phyloP scores from a whole-genome alignment of 2,797 vertebrate species.

The Babyrousa celebensis region DNA sequence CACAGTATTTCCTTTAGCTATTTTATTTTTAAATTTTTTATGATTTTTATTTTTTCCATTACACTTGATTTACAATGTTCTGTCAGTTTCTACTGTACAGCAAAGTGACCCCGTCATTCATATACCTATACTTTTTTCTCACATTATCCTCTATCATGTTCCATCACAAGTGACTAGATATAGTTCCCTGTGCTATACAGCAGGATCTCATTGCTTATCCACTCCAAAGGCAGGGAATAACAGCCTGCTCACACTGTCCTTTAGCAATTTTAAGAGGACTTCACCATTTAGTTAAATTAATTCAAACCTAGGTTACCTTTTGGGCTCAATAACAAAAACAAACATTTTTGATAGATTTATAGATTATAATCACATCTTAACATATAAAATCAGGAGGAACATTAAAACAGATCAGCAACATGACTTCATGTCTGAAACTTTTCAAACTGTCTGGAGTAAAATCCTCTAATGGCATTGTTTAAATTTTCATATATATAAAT shows the following conservation, averaged over 20 bases:
- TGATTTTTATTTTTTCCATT: too few relatives aligned
- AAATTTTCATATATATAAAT: not conserved
- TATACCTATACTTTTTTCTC: too few relatives aligned
- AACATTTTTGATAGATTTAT: constrained; percentile 73
- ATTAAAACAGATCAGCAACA: constrained; percentile 60
- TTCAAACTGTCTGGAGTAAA: constrained; percentile 50
- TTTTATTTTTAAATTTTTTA: too few relatives aligned
- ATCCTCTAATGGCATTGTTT: not conserved
- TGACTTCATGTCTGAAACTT: constrained; percentile 55
- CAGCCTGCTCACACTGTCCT: not conserved
- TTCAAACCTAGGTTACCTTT: constrained; percentile 70
- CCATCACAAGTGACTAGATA: too few relatives aligned
- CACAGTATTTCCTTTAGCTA: constrained; percentile 66
- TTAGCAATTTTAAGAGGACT: constrained; percentile 64
- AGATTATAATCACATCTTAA: constrained; percentile 56
- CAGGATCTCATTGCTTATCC: too few relatives aligned
- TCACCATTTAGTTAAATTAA: constrained; percentile 64
- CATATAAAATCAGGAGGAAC: constrained; percentile 49
- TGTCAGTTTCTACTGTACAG: too few relatives aligned
- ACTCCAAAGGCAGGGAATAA: too few relatives aligned
- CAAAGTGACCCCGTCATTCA: too few relatives aligned
- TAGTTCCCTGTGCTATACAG: too few relatives aligned
- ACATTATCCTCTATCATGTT: too few relatives aligned
- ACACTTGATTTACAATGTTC: too few relatives aligned
- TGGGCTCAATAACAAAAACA: constrained; percentile 75